Conservation (phyloP, 2,888 invertebrate genomes). For the Drosophila pseudotakahashii region DNA sequence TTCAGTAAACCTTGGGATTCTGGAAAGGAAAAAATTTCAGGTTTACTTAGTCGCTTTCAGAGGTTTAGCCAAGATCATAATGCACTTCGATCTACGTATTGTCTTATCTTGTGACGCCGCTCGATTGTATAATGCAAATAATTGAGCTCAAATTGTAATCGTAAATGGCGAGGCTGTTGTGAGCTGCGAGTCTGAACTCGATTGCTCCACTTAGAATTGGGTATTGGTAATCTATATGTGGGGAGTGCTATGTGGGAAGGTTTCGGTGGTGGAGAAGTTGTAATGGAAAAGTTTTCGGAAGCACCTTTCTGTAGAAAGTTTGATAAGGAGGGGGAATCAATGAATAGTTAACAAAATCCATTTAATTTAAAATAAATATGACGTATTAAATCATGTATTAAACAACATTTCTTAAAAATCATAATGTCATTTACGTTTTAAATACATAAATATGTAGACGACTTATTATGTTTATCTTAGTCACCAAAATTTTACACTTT, state of each 20-base stretch:
- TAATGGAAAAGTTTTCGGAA: conserved; percentile 23
- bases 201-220: conserved; percentile 41
- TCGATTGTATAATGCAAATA: conserved; percentile 61
- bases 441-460: too few species aligned
- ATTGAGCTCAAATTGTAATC: conserved; percentile 63
- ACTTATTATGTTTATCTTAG: too few species aligned
- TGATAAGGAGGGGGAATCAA: not conserved
- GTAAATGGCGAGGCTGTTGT: conserved; percentile 56
- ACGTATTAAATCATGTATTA: too few species aligned
- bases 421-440: too few species aligned
- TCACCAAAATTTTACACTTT: too few species aligned
- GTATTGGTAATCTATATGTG: conserved; percentile 15
- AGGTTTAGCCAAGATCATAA: conserved; percentile 65
- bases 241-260: conserved; percentile 16
- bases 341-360: not conserved
- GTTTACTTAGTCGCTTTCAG: conserved; percentile 21
- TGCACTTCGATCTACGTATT: conserved; percentile 38
- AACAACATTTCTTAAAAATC: too few species aligned
- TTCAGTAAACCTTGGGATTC: conserved; percentile 55
- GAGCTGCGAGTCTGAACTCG: conserved; percentile 47
- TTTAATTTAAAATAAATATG: too few species aligned
- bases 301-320: not conserved
- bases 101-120: conserved; percentile 34
- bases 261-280: not conserved
- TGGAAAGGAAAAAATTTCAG: conserved; percentile 26